A percentile compares a stretch with the other conserved stretches of the same genome.
phyloP scores from a whole-genome alignment of 2,888 invertebrate species.

The Monochamus alternatus region DNA sequence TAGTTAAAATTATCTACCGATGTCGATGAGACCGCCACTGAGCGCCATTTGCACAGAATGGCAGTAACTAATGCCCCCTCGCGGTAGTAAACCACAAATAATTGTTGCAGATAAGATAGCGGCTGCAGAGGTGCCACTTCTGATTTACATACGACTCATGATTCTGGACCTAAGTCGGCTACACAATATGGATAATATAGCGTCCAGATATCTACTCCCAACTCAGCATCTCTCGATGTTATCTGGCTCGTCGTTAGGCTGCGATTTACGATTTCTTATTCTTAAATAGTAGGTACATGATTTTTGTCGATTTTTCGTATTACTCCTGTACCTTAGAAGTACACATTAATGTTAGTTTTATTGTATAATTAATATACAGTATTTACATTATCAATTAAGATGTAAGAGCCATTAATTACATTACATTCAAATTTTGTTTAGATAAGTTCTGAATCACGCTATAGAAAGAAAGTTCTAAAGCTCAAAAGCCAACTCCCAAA shows the following conservation, averaged over 20 bases:
- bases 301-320: slow-evolving; percentile 43
- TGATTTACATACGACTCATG: slow-evolving; percentile 69
- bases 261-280: slow-evolving; percentile 55
- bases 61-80: slow-evolving; percentile 66
- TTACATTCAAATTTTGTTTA: no score
- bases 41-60: slow-evolving; percentile 68
- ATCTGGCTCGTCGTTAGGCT: slow-evolving; percentile 56
- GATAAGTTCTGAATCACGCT: no score
- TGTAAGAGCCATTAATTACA: no score
- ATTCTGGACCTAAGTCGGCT: slow-evolving; percentile 61
- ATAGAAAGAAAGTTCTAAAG: no score
- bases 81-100: slow-evolving; percentile 68
- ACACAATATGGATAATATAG: slow-evolving; percentile 53
- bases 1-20: slow-evolving; percentile 64
- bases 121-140: slow-evolving; percentile 48
- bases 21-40: slow-evolving; percentile 61
- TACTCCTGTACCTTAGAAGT: neutral
- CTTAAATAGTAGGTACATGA: slow-evolving; percentile 50
- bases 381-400: no score
- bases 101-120: slow-evolving; percentile 70
- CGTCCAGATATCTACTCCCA: slow-evolving; percentile 38
- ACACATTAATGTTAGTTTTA: no score
- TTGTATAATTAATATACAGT: no score
- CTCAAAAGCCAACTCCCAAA: no score
- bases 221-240: slow-evolving; percentile 57